phyloP scores from a whole-genome alignment of 1,140 invertebrate genomes.

The Zaprionus tsacasi region DNA sequence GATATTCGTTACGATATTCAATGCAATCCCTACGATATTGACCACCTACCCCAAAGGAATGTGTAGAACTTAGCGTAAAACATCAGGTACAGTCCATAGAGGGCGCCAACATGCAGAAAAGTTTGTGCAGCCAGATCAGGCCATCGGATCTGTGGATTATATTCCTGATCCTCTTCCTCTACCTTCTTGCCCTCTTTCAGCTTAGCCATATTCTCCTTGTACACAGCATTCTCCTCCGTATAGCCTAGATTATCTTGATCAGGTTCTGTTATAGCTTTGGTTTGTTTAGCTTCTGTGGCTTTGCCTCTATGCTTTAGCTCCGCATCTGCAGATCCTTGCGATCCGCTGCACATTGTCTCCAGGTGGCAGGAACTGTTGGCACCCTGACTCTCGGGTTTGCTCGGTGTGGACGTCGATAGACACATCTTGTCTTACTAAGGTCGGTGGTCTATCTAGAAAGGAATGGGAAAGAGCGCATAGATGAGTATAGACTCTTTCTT shows the following conservation, averaged over 20 bases:
- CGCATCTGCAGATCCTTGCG: neutral
- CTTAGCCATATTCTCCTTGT: slow-evolving; percentile 61
- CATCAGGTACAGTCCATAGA: slow-evolving; percentile 90
- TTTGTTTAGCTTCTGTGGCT: slow-evolving; percentile 50
- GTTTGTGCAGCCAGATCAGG: slow-evolving; percentile 88
- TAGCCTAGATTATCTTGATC: slow-evolving; percentile 65
- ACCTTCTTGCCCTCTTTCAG: slow-evolving; percentile 1
- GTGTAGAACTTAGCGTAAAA: slow-evolving; percentile 88
- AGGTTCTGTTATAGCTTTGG: slow-evolving; percentile 28
- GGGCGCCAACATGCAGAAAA: slow-evolving; percentile 88
- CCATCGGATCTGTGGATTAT: slow-evolving; percentile 88
- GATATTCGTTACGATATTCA: neutral
- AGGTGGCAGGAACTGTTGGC: slow-evolving; percentile 20
- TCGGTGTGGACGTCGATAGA: slow-evolving; percentile 71
- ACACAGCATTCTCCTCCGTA: slow-evolving; percentile 77
- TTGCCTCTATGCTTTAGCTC: slow-evolving; percentile 55
- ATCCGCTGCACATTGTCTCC: slow-evolving; percentile 37
- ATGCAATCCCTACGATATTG: no score
- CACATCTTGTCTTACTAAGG: slow-evolving; percentile 55
- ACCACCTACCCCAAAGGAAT: slow-evolving; percentile 88
- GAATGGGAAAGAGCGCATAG: neutral
- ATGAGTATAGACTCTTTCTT: no score
- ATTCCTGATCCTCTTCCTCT: slow-evolving; percentile 71
- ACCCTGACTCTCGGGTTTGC: slow-evolving; percentile 43
- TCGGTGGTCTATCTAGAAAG: slow-evolving; percentile 30